Base-by-base conservation (phyloP, 2,888 invertebrate species). In the Thecocarcelia acutangulata region DNA sequence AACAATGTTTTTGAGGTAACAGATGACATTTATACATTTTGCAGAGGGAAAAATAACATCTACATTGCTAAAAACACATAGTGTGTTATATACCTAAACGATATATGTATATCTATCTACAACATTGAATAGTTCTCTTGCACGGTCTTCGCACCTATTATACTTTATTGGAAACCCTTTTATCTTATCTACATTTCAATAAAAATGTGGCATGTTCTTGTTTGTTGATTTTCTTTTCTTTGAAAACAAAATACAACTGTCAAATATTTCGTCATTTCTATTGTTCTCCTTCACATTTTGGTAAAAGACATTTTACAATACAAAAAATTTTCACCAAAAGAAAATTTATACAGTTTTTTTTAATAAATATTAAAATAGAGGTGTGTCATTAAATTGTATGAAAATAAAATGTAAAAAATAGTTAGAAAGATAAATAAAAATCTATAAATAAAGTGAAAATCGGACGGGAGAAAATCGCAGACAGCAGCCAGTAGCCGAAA, bases 201-300 rank as follows among this genome's bases (percentile, higher is more conserved):
- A 52, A 24, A 52, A 19, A 13, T 64, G 3, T 78, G 77, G 78
- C 72, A 78, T 8, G n/a, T 15, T 37, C 42, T 11, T 46, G 1
- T 12, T 56, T 28, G 3, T 54, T 54, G n/a, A 24, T 61, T 58
- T 63, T 42, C 21, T 52, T 59, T 72, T 28, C 52, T 37, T 24
- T 11, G 44, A 9, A 46, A 63, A 64, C 40, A 21, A 58, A 50
- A 52, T n/a, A 54, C 40, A 80, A 72, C 50, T 80, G 80, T 80
- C 80, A 80, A 61, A 33, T 59, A 64, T 70, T 80, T 80, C 64
- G 59, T 72, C 76, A 72, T 80, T 75, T 63, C 64, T 52, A 68
- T 63, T 76, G 72, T 73, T 73, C 63, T 59, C 75, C 80, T 74
- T 77, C 77, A 72, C 69, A 69, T 59, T 78, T 73, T 79, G 56